Conservation (phyloP, 1,140 invertebrate genomes). For the Solenopsis invicta region DNA sequence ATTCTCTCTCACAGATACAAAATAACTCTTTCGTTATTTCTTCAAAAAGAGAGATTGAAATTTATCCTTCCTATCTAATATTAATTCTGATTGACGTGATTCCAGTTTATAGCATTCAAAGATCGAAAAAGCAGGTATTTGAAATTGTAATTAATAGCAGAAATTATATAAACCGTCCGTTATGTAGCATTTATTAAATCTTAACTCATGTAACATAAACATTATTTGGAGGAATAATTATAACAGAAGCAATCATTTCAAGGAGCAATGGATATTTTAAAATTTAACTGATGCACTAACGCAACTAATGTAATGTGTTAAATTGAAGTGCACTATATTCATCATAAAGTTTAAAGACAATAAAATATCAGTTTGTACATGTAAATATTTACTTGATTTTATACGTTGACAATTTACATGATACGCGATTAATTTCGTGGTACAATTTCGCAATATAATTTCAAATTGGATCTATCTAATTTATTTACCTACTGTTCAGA, state of each 20-base stretch:
- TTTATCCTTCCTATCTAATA: not conserved
- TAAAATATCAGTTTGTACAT: not conserved
- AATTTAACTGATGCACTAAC: not conserved
- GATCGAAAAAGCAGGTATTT: not conserved
- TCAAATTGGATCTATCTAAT: not conserved
- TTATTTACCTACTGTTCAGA: not conserved
- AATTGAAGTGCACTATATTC: not conserved
- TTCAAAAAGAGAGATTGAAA: constrained; percentile 12
- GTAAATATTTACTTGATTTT: not conserved
- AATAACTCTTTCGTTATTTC: not conserved
- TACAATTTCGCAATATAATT: not conserved
- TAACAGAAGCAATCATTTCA: not conserved
- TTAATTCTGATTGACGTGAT: constrained; percentile 23
- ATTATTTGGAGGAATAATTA: constrained; percentile 4
- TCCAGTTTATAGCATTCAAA: not conserved
- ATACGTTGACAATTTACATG: not conserved
- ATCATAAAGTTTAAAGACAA: not conserved
- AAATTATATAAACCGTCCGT: not conserved
- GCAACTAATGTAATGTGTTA: not conserved
- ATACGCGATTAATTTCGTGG: not conserved
- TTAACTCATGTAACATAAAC: not conserved
- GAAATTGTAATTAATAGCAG: not conserved
- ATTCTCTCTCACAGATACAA: not conserved
- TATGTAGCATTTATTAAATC: not conserved
- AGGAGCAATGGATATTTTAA: not conserved